Evolutionary conservation across 2,888 invertebrate species (phyloP), one percentile per base, ranked within the genome.

Genomic region (Tetranychus truncatus): DNA sequence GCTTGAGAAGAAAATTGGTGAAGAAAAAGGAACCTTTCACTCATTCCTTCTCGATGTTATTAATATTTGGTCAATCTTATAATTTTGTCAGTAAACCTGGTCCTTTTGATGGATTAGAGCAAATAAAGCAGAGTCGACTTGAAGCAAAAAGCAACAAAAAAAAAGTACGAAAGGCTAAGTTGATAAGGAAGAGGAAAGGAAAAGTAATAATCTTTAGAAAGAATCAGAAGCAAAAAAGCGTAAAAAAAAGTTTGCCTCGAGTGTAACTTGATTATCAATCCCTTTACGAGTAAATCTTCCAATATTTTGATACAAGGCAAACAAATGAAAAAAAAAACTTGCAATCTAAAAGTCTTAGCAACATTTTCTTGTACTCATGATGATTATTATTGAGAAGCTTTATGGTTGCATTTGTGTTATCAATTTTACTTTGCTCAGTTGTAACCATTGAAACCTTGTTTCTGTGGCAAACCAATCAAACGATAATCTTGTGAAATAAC

Each of bases 381-480:
- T 34, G 34, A 34, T 34, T 34, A 34, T 34, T 34, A 34, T 34
- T 34, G 34, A 34, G 34, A 34, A 34, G 34, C 34, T 34, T 34
- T 34, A 34, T 5, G 34, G 34, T 34, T 34, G 3, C 34, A 34
- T 34, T 34, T 34, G 34, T 34, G 34, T 34, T 34, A 34, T 34
- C 34, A 34, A 34, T 34, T 34, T 34, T 34, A 34, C 34, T 34
- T 34, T 34, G 34, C 34, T 34, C 9, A 5, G 15, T 55, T 55
- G 6, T 6, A 55, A 55, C 55, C 55, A 55, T 55, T 55, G 55
- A 55, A 15, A 55, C 55, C 55, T 55, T 55, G 9, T 55, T 55
- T 55, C 55, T 55, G 55, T 55, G 55, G 55, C 55, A 55, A 55
- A 55, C 55, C 55, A 55, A 55, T 55, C 55, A 55, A 55, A 55